Percentiles rank a stretch among this genome's conserved stretches.
Evolutionary conservation across 2,113 vertebrate genomes (phyloP).

Genomic region (Oryzias celebensis): DNA sequence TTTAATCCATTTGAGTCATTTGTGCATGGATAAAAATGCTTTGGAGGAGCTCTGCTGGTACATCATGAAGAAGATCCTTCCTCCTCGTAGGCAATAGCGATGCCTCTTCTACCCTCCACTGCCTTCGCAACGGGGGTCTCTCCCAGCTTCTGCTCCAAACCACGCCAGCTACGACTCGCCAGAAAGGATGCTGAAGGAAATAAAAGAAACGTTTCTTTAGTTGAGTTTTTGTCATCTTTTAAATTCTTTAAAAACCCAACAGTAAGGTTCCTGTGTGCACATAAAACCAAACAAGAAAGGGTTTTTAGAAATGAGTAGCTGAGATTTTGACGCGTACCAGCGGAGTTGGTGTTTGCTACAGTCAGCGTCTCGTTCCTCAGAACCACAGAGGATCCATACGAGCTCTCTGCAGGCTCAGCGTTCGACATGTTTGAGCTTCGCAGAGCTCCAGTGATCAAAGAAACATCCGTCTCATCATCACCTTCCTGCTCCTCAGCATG

Average conservation of each 20-base stretch:
- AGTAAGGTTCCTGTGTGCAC: not conserved
- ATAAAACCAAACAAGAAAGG: not conserved
- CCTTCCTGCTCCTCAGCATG: constrained; percentile 66
- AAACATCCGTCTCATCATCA: constrained; percentile 76
- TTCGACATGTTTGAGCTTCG: constrained; percentile 51
- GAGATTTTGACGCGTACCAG: constrained; percentile 71
- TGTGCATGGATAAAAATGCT: constrained; percentile 9
- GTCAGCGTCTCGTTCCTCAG: constrained; percentile 77
- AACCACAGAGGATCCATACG: constrained; percentile 66
- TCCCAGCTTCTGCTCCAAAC: constrained; percentile 87
- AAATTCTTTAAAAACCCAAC: no score
- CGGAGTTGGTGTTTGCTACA: constrained; percentile 81
- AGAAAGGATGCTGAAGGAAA: constrained; percentile 84
- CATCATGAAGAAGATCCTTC: constrained; percentile 68
- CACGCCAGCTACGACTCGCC: constrained; percentile 88
- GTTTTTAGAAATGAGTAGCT: not conserved
- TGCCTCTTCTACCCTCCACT: constrained; percentile 85
- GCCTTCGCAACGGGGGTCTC: constrained; percentile 84
- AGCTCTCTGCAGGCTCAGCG: constrained; percentile 6
- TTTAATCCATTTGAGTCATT: not conserved
- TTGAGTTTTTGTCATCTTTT: not conserved
- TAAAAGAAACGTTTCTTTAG: not conserved
- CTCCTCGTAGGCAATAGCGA: constrained; percentile 95
- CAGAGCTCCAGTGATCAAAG: constrained; percentile 88
- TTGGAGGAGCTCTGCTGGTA: not conserved